These are phyloP conservation scores for Leuciscus waleckii DNA, from an alignment of 2,797 vertebrate genomes.

Conservation along the genomic window DNA sequence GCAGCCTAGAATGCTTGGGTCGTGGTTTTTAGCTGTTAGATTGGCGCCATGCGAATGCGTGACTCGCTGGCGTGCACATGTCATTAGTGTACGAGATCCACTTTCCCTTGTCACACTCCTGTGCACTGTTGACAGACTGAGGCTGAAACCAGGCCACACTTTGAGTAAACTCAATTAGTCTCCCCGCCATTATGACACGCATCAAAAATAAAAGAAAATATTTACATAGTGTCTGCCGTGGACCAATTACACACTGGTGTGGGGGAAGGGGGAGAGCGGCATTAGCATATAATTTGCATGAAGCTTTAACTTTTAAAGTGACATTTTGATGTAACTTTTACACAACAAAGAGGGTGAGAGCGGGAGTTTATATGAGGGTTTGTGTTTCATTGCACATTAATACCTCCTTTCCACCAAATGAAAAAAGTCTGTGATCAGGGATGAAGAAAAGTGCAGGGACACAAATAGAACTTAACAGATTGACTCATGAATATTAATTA, in stretches of 20 bases:
- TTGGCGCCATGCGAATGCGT: not conserved
- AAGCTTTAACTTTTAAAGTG: slow-evolving; percentile 30
- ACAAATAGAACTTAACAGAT: not conserved
- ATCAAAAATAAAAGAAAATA: slow-evolving; percentile 50
- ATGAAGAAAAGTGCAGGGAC: not conserved
- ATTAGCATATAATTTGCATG: slow-evolving; percentile 33
- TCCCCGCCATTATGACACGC: slow-evolving; percentile 44
- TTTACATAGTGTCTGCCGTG: slow-evolving; percentile 39
- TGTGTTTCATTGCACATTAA: not conserved
- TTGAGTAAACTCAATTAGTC: slow-evolving; percentile 45
- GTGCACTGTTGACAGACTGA: slow-evolving; percentile 30
- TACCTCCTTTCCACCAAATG: not conserved
- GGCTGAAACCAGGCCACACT: slow-evolving; percentile 39
- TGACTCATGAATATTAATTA: slow-evolving; percentile 24
- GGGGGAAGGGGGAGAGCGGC: not conserved
- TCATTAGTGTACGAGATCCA: slow-evolving; percentile 42
- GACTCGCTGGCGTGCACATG: slow-evolving; percentile 28
- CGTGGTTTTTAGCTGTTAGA: slow-evolving; percentile 25
- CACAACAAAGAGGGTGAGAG: not conserved
- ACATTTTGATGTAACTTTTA: slow-evolving; percentile 36
- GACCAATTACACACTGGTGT: slow-evolving; percentile 33
- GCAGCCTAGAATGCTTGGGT: not conserved
- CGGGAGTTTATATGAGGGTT: not conserved
- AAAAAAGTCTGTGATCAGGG: slow-evolving; percentile 13
- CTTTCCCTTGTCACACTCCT: slow-evolving; percentile 31